Evolutionary conservation across 2,888 invertebrate species (phyloP), one percentile per base, ranked within the genome.

Genomic region (Diaphora mendica): DNA sequence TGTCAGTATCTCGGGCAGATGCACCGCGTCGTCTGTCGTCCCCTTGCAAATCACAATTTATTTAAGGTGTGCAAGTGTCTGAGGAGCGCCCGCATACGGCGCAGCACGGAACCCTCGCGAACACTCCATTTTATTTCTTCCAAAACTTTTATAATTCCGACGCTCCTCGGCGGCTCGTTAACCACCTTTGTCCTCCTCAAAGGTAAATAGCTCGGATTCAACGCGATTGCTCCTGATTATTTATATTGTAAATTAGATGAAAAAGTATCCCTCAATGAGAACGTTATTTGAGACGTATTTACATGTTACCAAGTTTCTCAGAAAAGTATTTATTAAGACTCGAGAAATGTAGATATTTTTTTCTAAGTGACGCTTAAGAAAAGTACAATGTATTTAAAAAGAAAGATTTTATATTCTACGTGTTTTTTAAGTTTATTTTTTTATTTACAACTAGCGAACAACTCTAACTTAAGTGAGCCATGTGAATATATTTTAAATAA

Each of bases 191-290:
- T 92, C 85, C 85, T 79, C 80, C 83, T 85, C 86, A 82, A 87
- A 89, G 86, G 90, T 89, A 92, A 91, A 91, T 87, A 89, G 85
- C 89, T 86, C 81, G 84, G 87, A 89, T 90, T 87, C 87, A 88
- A 85, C 83, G 77, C 85, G 85, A 91, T 91, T 90, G 89, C 87
- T 86, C 85, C 82, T 91, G 86, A 90, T 90, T 92, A 90, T 91
- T 91, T 91, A 86, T 91, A 91, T 91, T 92, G 90, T 90, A 89
- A 90, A 91, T 91, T 89, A 90, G 79, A 83, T 70, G 71, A 78
- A 82, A 82, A 82, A 79, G 70, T 76, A 76, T 72, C 77, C 77
- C 83, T 83, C 81, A 84, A 85, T 84, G 79, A 77, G 73, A 77
- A 74, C 70, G 78, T 80, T 80, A 85, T 86, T 82, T 78, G 76